Conservation (phyloP, 2,113 vertebrate genomes). For the Esox niger region DNA sequence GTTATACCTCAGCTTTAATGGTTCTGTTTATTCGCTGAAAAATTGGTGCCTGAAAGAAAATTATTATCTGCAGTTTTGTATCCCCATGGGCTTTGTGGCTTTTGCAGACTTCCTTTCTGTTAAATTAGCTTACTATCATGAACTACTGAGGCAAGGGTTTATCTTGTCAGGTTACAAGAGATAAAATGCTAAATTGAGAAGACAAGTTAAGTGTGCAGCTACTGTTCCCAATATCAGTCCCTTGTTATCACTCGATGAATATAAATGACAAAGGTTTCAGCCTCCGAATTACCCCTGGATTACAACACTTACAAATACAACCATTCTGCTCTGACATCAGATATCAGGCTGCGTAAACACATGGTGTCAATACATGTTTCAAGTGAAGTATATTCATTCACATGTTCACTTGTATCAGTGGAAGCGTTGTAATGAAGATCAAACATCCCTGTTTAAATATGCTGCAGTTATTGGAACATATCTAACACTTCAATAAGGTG, state of each 20-base stretch:
- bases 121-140: neutral
- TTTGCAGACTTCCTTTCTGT: neutral
- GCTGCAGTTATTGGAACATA: too few species aligned
- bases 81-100: neutral
- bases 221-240: neutral
- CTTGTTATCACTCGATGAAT: constrained; percentile 1
- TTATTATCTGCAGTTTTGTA: neutral
- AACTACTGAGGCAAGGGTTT: neutral
- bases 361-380: too few species aligned
- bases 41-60: neutral
- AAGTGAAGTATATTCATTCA: too few species aligned
- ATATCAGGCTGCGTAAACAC: too few species aligned
- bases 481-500: neutral
- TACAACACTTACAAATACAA: neutral
- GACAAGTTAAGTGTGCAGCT: neutral
- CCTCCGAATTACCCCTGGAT: neutral
- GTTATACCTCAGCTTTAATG: neutral
- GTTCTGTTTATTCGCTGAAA: neutral
- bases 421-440: too few species aligned
- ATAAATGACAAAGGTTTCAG: neutral
- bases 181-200: constrained; percentile 1
- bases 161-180: neutral
- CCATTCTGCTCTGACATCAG: neutral
- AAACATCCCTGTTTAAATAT: too few species aligned
- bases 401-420: too few species aligned